Evolutionary conservation across 2,888 invertebrate genomes (phyloP).

Genomic region (Idaea biselata): DNA sequence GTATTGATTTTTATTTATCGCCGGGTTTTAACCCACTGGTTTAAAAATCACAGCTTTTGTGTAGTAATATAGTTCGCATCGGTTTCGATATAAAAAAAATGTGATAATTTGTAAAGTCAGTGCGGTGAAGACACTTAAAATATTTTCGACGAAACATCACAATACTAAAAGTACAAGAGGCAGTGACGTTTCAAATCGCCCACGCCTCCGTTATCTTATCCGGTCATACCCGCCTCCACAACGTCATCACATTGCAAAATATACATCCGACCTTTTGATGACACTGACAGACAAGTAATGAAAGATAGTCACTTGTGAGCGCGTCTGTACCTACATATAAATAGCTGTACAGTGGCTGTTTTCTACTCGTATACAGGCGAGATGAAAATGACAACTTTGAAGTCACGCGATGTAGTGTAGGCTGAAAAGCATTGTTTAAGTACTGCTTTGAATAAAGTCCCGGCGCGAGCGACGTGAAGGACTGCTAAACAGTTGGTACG

Average conservation of each 20-base stretch:
- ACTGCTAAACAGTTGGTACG: too few species aligned
- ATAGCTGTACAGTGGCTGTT: not conserved
- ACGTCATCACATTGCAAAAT: not conserved
- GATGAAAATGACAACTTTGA: not conserved
- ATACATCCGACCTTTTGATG: not conserved
- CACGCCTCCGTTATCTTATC: not conserved
- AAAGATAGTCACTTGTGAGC: not conserved
- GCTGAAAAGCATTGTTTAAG: not conserved
- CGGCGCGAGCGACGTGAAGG: not conserved
- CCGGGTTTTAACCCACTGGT: too few species aligned
- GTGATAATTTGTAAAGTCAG: too few species aligned
- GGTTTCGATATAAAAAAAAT: too few species aligned
- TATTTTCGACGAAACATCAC: too few species aligned
- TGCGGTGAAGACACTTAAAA: too few species aligned
- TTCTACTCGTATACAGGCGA: not conserved
- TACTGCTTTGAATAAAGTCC: not conserved
- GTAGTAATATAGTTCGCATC: too few species aligned
- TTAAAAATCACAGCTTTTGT: too few species aligned
- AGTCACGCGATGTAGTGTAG: not conserved
- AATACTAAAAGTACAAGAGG: not conserved
- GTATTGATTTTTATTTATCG: too few species aligned
- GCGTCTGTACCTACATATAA: not conserved
- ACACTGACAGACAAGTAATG: not conserved
- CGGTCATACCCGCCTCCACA: not conserved
- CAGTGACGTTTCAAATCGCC: not conserved